These are phyloP conservation scores for Ophioderma brevispina DNA, from an alignment of 35 echinoderm and acorn worm species.

Conservation along the genomic window DNA sequence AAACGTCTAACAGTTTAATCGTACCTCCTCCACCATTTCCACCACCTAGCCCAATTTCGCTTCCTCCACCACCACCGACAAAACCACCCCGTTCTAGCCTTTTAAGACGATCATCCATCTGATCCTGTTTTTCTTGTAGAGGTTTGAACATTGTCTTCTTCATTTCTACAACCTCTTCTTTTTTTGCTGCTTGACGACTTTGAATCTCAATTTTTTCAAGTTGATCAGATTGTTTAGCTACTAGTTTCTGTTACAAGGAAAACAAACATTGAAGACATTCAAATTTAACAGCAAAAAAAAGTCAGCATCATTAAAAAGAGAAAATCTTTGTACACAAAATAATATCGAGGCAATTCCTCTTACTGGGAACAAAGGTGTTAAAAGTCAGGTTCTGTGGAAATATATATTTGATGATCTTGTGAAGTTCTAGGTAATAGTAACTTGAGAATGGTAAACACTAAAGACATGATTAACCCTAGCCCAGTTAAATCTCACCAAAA, in stretches of 20 bases:
- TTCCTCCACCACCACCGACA: neutral
- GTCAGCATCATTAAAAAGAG: too few species aligned
- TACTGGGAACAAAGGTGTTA: too few species aligned
- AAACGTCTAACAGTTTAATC: neutral
- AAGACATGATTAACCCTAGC: too few species aligned
- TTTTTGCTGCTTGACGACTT: neutral
- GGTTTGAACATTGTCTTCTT: slow-evolving; percentile 26
- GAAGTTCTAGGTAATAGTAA: too few species aligned
- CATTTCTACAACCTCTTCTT: neutral
- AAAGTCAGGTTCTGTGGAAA: too few species aligned
- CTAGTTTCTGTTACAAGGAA: neutral
- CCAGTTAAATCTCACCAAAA: too few species aligned
- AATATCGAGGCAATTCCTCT: too few species aligned
- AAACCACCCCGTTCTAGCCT: neutral
- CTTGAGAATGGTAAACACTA: too few species aligned
- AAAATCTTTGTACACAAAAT: too few species aligned
- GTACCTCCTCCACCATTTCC: neutral
- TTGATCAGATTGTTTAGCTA: neutral
- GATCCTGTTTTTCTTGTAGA: neutral
- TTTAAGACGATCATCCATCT: neutral
- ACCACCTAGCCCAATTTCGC: neutral
- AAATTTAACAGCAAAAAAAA: neutral
- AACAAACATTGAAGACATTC: neutral
- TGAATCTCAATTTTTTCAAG: neutral
- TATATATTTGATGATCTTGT: too few species aligned